Percentiles rank a stretch among this genome's conserved stretches.
phyloP scores from a whole-genome alignment of 2,797 vertebrate genomes.

The Anguilla anguilla region DNA sequence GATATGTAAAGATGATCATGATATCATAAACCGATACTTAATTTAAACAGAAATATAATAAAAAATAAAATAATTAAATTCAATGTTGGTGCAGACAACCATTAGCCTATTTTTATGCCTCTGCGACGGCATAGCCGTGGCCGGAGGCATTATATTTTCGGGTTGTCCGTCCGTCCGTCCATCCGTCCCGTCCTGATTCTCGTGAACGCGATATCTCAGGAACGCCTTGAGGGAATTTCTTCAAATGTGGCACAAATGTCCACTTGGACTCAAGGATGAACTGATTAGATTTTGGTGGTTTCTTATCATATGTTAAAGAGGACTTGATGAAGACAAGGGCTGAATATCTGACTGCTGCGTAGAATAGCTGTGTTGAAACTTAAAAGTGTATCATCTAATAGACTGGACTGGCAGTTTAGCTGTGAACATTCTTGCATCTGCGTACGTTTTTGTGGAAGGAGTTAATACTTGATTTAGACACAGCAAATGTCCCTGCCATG shows the following conservation, averaged over 20 bases:
- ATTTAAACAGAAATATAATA: not conserved
- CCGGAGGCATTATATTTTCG: too few species aligned
- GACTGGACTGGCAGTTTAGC: not conserved
- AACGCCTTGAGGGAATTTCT: too few species aligned
- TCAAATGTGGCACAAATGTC: too few species aligned
- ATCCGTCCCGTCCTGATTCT: too few species aligned
- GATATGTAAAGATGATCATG: not conserved
- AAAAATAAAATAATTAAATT: too few species aligned
- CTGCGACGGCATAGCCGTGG: not conserved
- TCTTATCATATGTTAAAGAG: not conserved
- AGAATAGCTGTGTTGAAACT: not conserved
- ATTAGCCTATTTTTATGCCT: not conserved
- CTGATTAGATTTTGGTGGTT: not conserved
- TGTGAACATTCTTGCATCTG: not conserved
- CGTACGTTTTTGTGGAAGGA: not conserved
- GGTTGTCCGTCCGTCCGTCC: too few species aligned
- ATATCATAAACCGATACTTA: not conserved
- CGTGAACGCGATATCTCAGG: too few species aligned
- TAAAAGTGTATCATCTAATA: not conserved
- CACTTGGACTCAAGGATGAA: too few species aligned
- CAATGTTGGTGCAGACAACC: too few species aligned
- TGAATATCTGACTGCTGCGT: not conserved
- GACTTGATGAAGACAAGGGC: not conserved
- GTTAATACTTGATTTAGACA: not conserved
- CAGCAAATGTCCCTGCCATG: not conserved